Conservation (phyloP, 2,888 invertebrate species). For the Tenodera sinensis region DNA sequence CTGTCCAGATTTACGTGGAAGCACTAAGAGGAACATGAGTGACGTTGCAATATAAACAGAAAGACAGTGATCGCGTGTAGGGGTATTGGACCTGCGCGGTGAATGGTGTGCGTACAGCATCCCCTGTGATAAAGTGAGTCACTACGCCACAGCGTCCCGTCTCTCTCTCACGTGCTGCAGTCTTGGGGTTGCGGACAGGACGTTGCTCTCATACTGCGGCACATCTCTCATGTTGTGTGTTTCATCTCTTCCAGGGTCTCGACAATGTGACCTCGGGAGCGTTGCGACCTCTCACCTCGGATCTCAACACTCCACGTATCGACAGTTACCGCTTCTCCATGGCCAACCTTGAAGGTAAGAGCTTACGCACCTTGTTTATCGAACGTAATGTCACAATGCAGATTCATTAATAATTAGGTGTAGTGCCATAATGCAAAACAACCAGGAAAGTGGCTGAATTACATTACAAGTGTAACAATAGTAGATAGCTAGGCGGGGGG, state of each 20-base stretch:
- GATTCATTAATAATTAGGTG: too few species aligned
- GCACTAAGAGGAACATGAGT: too few species aligned
- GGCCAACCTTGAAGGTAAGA: conserved; percentile 82
- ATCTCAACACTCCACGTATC: conserved; percentile 76
- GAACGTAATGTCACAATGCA: too few species aligned
- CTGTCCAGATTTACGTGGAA: too few species aligned
- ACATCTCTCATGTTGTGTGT: conserved; percentile 29
- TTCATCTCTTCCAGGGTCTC: conserved; percentile 59
- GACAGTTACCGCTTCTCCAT: conserved; percentile 91
- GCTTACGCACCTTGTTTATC: too few species aligned
- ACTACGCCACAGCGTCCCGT: background rate
- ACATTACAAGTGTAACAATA: too few species aligned
- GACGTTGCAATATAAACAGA: too few species aligned
- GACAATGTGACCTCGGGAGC: conserved; percentile 56
- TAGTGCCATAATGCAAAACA: too few species aligned
- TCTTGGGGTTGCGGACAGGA: background rate
- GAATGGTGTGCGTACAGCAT: background rate
- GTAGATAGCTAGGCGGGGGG: too few species aligned
- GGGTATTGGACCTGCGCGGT: background rate
- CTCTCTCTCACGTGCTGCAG: background rate
- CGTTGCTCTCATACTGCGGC: background rate
- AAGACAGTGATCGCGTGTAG: background rate
- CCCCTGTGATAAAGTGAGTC: background rate
- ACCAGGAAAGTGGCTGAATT: too few species aligned
- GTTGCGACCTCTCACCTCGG: conserved; percentile 61